Conservation (phyloP, 35 echinoderm and acorn worm species). For the Acanthaster planci region DNA sequence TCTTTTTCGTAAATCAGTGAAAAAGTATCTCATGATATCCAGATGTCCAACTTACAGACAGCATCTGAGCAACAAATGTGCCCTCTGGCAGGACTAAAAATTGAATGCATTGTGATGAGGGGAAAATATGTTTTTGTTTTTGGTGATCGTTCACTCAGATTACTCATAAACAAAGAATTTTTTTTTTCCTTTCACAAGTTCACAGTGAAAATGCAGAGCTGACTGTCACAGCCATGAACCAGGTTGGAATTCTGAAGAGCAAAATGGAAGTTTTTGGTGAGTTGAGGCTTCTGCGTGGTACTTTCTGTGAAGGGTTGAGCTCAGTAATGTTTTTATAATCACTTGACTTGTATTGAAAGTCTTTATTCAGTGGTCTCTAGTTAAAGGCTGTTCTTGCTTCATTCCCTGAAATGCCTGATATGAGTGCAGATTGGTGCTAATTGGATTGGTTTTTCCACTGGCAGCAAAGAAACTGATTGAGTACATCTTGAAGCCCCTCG, state of each 20-base stretch:
- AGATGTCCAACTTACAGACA: no score
- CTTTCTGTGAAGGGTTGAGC: not conserved
- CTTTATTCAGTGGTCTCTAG: not conserved
- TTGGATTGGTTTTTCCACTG: not conserved
- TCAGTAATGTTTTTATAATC: not conserved
- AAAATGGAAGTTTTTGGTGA: not conserved
- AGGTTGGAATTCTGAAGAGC: conserved; percentile 9
- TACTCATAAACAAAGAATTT: no score
- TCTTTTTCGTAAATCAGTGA: no score
- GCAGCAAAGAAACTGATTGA: conserved; percentile 9
- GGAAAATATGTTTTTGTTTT: no score
- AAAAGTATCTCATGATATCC: no score
- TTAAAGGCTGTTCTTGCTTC: not conserved
- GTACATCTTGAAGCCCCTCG: not conserved
- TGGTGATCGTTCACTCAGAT: not conserved
- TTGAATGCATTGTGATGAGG: no score
- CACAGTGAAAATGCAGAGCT: not conserved
- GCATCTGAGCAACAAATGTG: no score
- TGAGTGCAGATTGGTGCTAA: not conserved
- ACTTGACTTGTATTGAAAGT: not conserved
- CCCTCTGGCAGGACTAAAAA: no score
- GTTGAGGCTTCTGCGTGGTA: not conserved
- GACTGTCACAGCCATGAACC: not conserved
- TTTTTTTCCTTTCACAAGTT: not conserved
- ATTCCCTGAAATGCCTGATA: not conserved